Evolutionary conservation across 2,113 vertebrate species (phyloP).

Genomic region (Scomber scombrus): DNA sequence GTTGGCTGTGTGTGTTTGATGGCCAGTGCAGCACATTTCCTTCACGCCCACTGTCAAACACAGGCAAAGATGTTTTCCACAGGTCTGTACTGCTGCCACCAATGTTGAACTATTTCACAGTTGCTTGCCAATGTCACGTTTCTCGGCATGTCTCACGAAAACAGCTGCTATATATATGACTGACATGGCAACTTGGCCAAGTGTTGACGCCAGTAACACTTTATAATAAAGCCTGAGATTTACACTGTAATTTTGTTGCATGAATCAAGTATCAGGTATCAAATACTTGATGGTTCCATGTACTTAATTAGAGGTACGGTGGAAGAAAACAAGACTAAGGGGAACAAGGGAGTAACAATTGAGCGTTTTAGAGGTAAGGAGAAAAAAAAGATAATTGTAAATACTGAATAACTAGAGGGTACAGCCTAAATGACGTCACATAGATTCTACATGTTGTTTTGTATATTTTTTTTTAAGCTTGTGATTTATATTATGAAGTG

Average conservation of each 20-base stretch:
- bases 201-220: background rate
- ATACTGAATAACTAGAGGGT: no score
- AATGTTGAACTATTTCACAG: background rate
- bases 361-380: background rate
- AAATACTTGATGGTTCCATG: no score
- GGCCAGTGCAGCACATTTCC: background rate
- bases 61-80: background rate
- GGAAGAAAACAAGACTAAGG: background rate
- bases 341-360: background rate
- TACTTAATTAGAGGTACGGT: no score
- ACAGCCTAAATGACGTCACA: no score
- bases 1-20: background rate
- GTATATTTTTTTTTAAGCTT: no score
- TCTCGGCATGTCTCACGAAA: background rate
- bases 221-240: background rate
- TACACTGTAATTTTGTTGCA: background rate
- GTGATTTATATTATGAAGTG: no score
- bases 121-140: background rate
- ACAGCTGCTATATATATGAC: constrained; percentile 5
- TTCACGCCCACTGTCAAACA: background rate
- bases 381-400: no score
- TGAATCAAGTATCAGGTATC: background rate
- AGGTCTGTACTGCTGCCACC: background rate
- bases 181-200: no score
- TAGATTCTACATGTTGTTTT: no score